Evolutionary conservation across 2,113 vertebrate genomes (phyloP).

Genomic region (Neolamprologus cancellatus): DNA sequence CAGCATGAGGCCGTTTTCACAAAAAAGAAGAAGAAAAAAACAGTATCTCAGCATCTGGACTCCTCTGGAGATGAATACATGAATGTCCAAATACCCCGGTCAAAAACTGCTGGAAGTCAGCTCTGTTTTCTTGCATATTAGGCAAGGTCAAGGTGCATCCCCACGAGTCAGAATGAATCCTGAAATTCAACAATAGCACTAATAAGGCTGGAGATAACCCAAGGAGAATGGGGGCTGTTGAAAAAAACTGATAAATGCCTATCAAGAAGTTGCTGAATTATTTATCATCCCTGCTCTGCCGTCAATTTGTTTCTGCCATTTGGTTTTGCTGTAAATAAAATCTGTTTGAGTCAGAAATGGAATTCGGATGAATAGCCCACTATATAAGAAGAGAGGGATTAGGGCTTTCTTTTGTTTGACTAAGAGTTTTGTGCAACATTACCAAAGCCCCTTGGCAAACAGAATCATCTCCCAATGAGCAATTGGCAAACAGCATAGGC

Average conservation of each 20-base stretch:
- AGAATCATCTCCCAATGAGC: slow-evolving; percentile 33
- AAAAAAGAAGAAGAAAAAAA: background rate
- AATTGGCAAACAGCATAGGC: slow-evolving; percentile 45
- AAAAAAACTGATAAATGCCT: slow-evolving; percentile 45
- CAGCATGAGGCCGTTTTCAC: slow-evolving; percentile 6
- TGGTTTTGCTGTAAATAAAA: slow-evolving; percentile 51
- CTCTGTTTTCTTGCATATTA: slow-evolving; percentile 28
- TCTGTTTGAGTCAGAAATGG: slow-evolving; percentile 37
- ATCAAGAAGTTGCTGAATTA: slow-evolving; percentile 55
- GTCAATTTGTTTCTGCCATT: slow-evolving; percentile 48
- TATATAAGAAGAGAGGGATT: slow-evolving; percentile 30
- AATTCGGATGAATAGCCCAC: slow-evolving; percentile 28
- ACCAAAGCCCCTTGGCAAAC: slow-evolving; percentile 41
- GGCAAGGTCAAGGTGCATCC: slow-evolving; percentile 51
- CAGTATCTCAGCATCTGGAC: slow-evolving; percentile 30
- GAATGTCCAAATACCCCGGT: slow-evolving; percentile 39
- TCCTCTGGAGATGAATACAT: slow-evolving; percentile 57
- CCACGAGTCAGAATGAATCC: slow-evolving; percentile 2
- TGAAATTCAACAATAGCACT: slow-evolving; percentile 26
- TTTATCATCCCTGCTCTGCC: slow-evolving; percentile 43
- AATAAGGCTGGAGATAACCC: slow-evolving; percentile 9
- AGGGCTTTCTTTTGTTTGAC: slow-evolving; percentile 29
- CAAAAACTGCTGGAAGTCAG: slow-evolving; percentile 13
- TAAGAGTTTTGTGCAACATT: slow-evolving; percentile 33
- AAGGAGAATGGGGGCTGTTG: background rate